These are phyloP conservation scores for Pyrocoelia pectoralis DNA, from an alignment of 2,888 invertebrate genomes.

Conservation along the genomic window DNA sequence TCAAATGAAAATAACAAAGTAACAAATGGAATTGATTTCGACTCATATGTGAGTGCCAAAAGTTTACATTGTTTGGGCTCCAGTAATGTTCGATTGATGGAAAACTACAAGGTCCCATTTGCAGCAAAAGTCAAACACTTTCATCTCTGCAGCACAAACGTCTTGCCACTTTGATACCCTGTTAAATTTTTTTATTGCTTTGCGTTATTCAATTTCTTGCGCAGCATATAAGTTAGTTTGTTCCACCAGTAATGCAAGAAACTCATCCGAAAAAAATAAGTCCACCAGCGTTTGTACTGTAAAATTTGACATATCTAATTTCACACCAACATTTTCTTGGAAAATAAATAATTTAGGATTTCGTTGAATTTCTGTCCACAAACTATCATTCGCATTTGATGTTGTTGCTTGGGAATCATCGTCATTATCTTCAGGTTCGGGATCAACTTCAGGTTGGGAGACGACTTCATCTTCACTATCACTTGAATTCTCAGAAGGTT, in stretches of 20 bases:
- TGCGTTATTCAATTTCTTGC: too few relatives aligned
- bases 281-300: neutral
- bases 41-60: too few relatives aligned
- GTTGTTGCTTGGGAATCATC: conserved; percentile 41
- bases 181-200: conserved; percentile 35
- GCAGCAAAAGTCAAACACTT: too few relatives aligned
- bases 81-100: too few relatives aligned
- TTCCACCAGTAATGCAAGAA: conserved; percentile 42
- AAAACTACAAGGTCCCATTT: too few relatives aligned
- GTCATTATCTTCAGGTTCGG: conserved; percentile 35
- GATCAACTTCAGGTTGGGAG: conserved; percentile 17
- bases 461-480: conserved; percentile 39
- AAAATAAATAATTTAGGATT: conserved; percentile 42
- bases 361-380: conserved; percentile 39
- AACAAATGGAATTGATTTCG: too few relatives aligned
- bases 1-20: too few relatives aligned
- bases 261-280: conserved; percentile 10
- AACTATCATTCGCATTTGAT: conserved; percentile 40
- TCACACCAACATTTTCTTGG: conserved; percentile 41
- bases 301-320: conserved; percentile 36
- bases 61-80: too few relatives aligned
- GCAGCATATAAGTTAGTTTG: conserved; percentile 43
- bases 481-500: conserved; percentile 39
- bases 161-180: conserved; percentile 36
- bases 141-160: too few relatives aligned